A percentile compares a stretch with the other conserved stretches of the same genome.
Evolutionary conservation across 92 coral and sea anemone genomes (phyloP).

Genomic region (Micromussa lordhowensis): DNA sequence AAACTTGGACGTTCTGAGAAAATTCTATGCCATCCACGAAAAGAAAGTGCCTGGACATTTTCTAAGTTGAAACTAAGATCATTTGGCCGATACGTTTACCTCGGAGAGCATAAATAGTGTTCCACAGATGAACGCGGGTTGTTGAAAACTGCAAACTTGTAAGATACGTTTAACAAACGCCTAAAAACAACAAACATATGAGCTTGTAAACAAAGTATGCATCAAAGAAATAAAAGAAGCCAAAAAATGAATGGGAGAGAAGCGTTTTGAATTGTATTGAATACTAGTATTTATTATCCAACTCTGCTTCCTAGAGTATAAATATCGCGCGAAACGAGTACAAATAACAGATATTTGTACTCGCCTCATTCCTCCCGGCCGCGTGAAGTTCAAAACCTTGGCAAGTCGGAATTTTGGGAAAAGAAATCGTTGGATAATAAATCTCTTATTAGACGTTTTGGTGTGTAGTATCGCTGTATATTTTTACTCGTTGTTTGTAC

Average conservation of each 20-base stretch:
- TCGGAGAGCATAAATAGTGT: slow-evolving; percentile 84
- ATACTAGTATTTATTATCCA: too few species aligned
- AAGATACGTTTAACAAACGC: slow-evolving; percentile 94
- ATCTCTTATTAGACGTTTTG: too few species aligned
- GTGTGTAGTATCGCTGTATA: too few species aligned
- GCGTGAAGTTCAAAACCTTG: too few species aligned
- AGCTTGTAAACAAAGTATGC: background rate
- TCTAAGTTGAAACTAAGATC: background rate
- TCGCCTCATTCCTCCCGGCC: too few species aligned
- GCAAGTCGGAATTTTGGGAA: too few species aligned
- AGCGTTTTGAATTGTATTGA: too few species aligned
- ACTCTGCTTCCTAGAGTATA: too few species aligned
- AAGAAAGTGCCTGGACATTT: background rate
- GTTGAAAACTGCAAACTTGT: slow-evolving; percentile 90
- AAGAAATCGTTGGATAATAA: too few species aligned
- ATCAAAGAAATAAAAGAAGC: background rate
- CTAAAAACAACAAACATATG: slow-evolving; percentile 36
- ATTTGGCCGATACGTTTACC: slow-evolving; percentile 43
- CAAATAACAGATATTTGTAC: too few species aligned
- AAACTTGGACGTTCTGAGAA: background rate
- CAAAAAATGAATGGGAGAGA: background rate
- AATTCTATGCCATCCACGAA: background rate
- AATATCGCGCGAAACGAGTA: too few species aligned
- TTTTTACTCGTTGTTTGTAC: too few species aligned
- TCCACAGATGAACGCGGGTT: slow-evolving; percentile 90